A percentile compares a stretch with the other conserved stretches of the same genome.
Conservation (phyloP, 2,888 invertebrate genomes). For the Eilema depressum region DNA sequence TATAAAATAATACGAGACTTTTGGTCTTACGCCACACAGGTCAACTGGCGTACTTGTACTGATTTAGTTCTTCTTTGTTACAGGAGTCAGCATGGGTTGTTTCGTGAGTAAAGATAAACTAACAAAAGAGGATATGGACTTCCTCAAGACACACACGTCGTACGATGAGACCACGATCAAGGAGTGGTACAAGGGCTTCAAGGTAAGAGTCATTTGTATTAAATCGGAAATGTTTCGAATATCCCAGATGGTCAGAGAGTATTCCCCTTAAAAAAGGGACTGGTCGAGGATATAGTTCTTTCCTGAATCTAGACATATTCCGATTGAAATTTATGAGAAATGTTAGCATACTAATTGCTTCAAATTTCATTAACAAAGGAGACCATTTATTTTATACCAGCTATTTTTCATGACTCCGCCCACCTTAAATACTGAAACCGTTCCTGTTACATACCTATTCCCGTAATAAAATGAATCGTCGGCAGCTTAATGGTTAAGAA, state of each 20-base stretch:
- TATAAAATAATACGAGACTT: too few relatives aligned
- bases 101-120: constrained; percentile 98
- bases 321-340: too few relatives aligned
- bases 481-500: too few relatives aligned
- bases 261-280: too few relatives aligned
- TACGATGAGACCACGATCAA: constrained; percentile 99
- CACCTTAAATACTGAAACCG: too few relatives aligned
- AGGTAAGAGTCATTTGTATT: constrained; percentile 88
- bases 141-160: constrained; percentile 98
- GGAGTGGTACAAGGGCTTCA: constrained; percentile 99
- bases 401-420: background rate
- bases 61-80: constrained; percentile 61
- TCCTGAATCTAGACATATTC: too few relatives aligned
- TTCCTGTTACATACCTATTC: too few relatives aligned
- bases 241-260: too few relatives aligned
- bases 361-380: too few relatives aligned
- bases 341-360: too few relatives aligned
- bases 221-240: background rate
- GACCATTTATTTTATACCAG: background rate
- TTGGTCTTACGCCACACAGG: background rate
- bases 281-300: too few relatives aligned
- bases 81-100: constrained; percentile 92
- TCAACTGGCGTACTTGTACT: background rate
- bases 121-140: constrained; percentile 99
- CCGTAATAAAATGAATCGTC: too few relatives aligned